phyloP scores from a whole-genome alignment of 2,797 vertebrate species.

The Geotrypetes seraphini region DNA sequence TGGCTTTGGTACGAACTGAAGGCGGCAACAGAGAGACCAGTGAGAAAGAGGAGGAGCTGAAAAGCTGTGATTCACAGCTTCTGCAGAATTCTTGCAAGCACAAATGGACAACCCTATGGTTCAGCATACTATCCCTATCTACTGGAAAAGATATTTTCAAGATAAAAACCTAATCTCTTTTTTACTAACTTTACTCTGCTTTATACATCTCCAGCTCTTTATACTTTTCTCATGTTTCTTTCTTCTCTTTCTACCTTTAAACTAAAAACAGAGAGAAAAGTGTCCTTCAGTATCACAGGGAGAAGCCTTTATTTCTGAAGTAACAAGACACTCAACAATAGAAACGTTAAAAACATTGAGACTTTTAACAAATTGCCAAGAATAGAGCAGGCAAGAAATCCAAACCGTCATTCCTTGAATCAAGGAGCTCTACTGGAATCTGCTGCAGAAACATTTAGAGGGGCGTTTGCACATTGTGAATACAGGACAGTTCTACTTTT shows the following conservation, averaged over 20 bases:
- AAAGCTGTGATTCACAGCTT: too few relatives aligned
- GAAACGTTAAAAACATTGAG: slow-evolving; percentile 63
- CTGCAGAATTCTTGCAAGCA: too few relatives aligned
- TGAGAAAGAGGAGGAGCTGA: too few relatives aligned
- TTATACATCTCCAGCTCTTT: slow-evolving; percentile 30
- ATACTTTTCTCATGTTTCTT: slow-evolving; percentile 54
- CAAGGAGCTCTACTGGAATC: slow-evolving; percentile 82
- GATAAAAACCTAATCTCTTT: too few relatives aligned
- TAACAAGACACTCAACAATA: slow-evolving; percentile 74
- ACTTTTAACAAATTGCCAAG: slow-evolving; percentile 56
- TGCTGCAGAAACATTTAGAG: slow-evolving; percentile 55
- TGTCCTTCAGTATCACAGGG: slow-evolving; percentile 84
- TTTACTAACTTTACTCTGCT: slow-evolving; percentile 37
- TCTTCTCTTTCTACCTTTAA: slow-evolving; percentile 60
- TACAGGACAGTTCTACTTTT: slow-evolving; percentile 59
- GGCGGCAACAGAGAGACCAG: too few relatives aligned
- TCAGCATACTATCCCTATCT: too few relatives aligned
- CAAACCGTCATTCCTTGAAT: slow-evolving; percentile 93
- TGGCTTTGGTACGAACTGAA: too few relatives aligned
- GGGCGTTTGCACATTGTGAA: slow-evolving; percentile 60
- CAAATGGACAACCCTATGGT: too few relatives aligned
- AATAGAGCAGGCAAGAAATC: slow-evolving; percentile 72
- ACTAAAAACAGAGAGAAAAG: slow-evolving; percentile 79
- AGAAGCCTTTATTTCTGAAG: slow-evolving; percentile 80
- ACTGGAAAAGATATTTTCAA: too few relatives aligned